These are phyloP conservation scores for Falco columbarius DNA, from an alignment of 2,797 vertebrate genomes.

Conservation along the genomic window DNA sequence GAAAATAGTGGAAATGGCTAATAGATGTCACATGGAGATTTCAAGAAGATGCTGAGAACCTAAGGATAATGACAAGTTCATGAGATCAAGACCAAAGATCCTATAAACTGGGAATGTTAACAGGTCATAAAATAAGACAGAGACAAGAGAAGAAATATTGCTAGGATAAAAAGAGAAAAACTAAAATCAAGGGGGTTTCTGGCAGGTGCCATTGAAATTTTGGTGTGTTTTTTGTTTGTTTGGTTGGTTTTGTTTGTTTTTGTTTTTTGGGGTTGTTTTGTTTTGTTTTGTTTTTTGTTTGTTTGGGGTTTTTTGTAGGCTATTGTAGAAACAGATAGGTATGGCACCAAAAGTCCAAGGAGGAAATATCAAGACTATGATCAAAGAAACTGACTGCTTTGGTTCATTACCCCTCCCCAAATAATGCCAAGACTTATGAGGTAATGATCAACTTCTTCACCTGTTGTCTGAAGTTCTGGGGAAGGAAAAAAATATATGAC, in stretches of 20 bases:
- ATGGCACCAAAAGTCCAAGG: neutral
- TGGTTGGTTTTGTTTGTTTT: neutral
- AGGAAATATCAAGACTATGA: neutral
- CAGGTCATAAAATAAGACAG: neutral
- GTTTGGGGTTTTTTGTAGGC: neutral
- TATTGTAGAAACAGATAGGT: neutral
- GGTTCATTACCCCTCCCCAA: neutral
- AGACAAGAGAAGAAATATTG: neutral
- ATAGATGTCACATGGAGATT: neutral
- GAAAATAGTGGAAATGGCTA: neutral
- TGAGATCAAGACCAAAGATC: neutral
- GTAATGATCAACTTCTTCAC: neutral
- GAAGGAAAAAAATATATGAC: neutral
- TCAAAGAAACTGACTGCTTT: neutral
- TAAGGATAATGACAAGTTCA: rapidly evolving
- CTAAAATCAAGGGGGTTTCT: neutral
- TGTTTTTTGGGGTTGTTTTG: neutral
- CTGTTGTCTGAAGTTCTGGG: neutral
- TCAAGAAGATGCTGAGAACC: neutral
- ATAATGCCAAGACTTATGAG: neutral
- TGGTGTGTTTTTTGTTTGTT: too few relatives aligned
- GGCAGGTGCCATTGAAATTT: neutral
- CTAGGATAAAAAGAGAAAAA: neutral
- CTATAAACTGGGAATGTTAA: neutral
- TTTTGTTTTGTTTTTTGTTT: neutral